Conservation (phyloP, 2,888 invertebrate species). For the Agonopterix arenella region DNA sequence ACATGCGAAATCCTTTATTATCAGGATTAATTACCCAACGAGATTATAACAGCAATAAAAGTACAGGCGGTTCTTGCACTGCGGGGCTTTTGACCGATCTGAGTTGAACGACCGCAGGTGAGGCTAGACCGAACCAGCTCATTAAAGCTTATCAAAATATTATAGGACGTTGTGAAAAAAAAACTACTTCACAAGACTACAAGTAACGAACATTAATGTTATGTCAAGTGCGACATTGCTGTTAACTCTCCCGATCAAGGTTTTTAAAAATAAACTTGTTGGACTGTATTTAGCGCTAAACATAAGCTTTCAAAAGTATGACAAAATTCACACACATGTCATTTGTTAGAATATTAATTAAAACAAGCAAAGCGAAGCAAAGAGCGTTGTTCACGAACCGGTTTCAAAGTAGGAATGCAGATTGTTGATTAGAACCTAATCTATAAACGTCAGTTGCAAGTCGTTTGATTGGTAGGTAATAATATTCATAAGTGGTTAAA, state of each 20-base stretch:
- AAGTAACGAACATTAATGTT: too few species aligned
- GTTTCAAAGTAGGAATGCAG: not conserved
- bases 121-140: constrained; percentile 6
- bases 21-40: constrained; percentile 4
- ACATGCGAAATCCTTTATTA: not conserved
- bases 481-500: not conserved
- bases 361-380: too few species aligned
- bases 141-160: not conserved
- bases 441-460: not conserved
- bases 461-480: not conserved
- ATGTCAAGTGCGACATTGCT: too few species aligned
- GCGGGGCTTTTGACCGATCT: constrained; percentile 6
- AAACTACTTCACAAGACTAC: too few species aligned
- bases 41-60: not conserved
- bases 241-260: too few species aligned
- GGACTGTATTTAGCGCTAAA: too few species aligned
- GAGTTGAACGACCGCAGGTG: constrained; percentile 5
- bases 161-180: too few species aligned
- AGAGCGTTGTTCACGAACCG: not conserved
- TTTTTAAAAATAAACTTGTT: too few species aligned
- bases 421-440: not conserved
- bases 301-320: too few species aligned
- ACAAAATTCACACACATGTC: too few species aligned
- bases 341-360: too few species aligned
- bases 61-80: not conserved